Base-by-base conservation (phyloP, 2,888 invertebrate species). In the Hedychridium roseum region DNA sequence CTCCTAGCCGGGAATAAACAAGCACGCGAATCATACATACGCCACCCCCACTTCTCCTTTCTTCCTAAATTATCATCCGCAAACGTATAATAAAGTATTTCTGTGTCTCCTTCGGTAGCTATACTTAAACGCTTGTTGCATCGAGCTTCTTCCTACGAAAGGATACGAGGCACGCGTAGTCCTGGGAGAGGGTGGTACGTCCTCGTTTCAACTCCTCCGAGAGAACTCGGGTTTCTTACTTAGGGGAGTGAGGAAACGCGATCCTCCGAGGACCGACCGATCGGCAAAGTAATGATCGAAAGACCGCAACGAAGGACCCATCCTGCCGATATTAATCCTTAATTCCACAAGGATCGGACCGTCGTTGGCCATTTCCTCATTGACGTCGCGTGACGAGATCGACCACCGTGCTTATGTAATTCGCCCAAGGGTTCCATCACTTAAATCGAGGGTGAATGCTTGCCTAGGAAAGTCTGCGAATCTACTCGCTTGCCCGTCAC, bases 301-400 rank as follows among this genome's bases (percentile, higher is more conserved):
- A 18, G n/a, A n/a, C n/a, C n/a, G n/a, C n/a, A n/a, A n/a, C n/a
- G n/a, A n/a, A n/a, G 23, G 23, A 6, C 23, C 23, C 5, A 9
- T 23, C 9, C 23, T 23, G 9, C 23, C 23, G 23, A 23, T 54
- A 63, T 63, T 63, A 60, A 63, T 53, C 46, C 51, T 39, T n/a
- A n/a, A n/a, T n/a, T 47, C 35, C 37, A 21, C 38, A 40, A 53
- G 50, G 39, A 60, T 60, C 53, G 56, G n/a, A n/a, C n/a, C n/a
- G n/a, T n/a, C n/a, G n/a, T n/a, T n/a, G 59, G 51, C 63, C 63
- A 72, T 68, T 69, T 69, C 60, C 54, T 66, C 71, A 71, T 71
- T 70, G 67, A 61, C 64, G 50, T 68, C 52, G 64, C 68, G 66
- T 69, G 70, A 65, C 64, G n/a, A 17, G 42, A 43, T 45, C 41